Conservation (phyloP, 2,888 invertebrate species). For the Metopia argyrocephala region DNA sequence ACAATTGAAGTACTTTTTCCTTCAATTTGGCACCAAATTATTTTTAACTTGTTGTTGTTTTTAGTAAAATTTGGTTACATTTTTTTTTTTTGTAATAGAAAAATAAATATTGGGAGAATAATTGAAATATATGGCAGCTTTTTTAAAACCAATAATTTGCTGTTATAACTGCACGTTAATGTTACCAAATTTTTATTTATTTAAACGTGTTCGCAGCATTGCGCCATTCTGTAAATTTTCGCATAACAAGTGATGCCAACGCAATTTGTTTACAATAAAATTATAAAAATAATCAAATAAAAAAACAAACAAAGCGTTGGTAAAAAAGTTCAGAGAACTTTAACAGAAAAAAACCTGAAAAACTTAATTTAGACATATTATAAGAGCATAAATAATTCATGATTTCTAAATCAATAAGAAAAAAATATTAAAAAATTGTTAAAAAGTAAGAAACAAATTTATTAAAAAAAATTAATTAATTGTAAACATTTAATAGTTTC, state of each 20-base stretch:
- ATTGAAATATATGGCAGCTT: neutral
- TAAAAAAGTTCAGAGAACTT: constrained; percentile 29
- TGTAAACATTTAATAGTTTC: constrained; percentile 33
- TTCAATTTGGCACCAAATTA: too few species aligned
- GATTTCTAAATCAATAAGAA: neutral
- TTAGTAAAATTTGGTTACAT: too few species aligned
- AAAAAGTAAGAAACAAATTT: neutral
- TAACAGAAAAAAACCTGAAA: neutral
- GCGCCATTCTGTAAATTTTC: constrained; percentile 23
- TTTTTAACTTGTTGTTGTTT: too few species aligned
- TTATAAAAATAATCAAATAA: neutral
- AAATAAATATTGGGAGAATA: neutral
- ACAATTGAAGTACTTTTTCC: too few species aligned
- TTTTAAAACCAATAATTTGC: neutral
- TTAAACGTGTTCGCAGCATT: neutral
- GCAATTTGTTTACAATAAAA: constrained; percentile 19
- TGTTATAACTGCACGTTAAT: neutral
- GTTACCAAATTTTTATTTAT: neutral
- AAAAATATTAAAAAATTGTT: constrained; percentile 13
- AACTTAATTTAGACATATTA: neutral
- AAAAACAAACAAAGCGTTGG: neutral
- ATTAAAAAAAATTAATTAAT: constrained; percentile 1
- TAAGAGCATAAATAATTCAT: neutral
- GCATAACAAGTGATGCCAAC: constrained; percentile 35
- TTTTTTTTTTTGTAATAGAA: too few species aligned